phyloP scores from a whole-genome alignment of 2,113 vertebrate species.

The Bos taurus region ARS-UCD2.0 NC_037348.1:69696501-69697000 shows the following conservation, averaged over 20 bases:
- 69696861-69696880: fast-evolving
- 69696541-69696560: background rate
- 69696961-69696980: background rate
- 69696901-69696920: fast-evolving
- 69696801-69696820: background rate
- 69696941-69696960: fast-evolving
- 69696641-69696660: background rate
- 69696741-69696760: background rate
- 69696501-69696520: background rate
- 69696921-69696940: background rate
- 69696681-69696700: background rate
- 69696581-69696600: background rate
- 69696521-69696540: background rate
- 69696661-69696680: background rate
- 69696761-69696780: background rate
- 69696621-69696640: background rate
- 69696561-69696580: background rate
- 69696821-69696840: no score
- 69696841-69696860: fast-evolving
- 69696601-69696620: background rate
- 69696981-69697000: background rate
- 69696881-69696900: fast-evolving
- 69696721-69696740: background rate
- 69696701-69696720: background rate
- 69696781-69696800: no score